Base-by-base conservation (phyloP, 2,888 invertebrate species). In the Agrochola litura region DNA sequence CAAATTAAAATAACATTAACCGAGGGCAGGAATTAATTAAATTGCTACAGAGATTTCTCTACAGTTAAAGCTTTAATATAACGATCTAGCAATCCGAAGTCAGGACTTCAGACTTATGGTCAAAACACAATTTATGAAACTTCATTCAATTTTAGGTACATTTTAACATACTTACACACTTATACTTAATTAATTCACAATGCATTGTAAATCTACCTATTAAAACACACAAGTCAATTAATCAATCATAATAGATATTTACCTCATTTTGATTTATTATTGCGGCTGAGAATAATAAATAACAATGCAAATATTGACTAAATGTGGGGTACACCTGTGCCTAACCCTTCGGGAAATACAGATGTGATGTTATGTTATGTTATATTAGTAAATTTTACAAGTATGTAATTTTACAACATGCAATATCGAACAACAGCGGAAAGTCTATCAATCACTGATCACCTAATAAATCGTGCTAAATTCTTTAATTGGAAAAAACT, bases 401-500 rank as follows among this genome's bases (percentile, higher is more conserved):
- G 12, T 43, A 52, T 3, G 2, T 22, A 37, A 10, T 30, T 69
- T 14, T 66, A 56, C n/a, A n/a, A 65, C 14, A 56, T 25, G 30
- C n/a, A 58, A 58, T 67, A 58, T 49, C 14, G 56, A 56, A 65
- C 22, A 43, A 54, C 25, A 52, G 10, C 54, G 5, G 12, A 58
- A 41, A 68, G n/a, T 67, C 65, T 46, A 74, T 77, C 69, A 77
- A 79, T 85, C 73, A 82, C 58, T 65, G 30, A 63, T 58, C 37
- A 71, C 64, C 19, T n/a, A 22, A 41, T 61, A 77, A 82, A 77
- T 67, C 63, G 67, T 14, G 9, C 75, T 65, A 72, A 84, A 84
- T 81, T 78, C 46, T 81, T 73, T 82, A 72, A 76, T 74, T 73
- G 19, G 61, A 76, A 76, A 79, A 79, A 84, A 73, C 64, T 65